Evolutionary conservation across 2,113 vertebrate species (phyloP).

Genomic region (Scatophagus argus): DNA sequence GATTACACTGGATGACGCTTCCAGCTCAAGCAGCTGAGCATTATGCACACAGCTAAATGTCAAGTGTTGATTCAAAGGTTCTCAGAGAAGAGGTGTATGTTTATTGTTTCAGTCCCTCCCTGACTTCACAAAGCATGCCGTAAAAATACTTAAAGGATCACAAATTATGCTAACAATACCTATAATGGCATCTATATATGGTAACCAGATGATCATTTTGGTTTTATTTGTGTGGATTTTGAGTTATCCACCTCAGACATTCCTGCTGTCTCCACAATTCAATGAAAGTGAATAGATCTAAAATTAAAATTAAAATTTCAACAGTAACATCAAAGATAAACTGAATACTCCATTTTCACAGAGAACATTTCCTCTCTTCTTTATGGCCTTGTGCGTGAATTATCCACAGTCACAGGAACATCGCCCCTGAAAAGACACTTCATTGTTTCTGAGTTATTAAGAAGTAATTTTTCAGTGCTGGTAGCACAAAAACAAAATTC

Average conservation of each 20-base stretch:
- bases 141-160: background rate
- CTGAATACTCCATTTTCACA: background rate
- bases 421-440: background rate
- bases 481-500: background rate
- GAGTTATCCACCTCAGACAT: background rate
- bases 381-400: background rate
- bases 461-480: background rate
- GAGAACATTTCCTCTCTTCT: background rate
- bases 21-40: background rate
- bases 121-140: background rate
- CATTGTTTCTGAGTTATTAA: background rate
- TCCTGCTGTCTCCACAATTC: background rate
- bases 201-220: background rate
- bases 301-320: background rate
- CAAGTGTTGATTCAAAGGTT: slow-evolving; percentile 17
- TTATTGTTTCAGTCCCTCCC: slow-evolving; percentile 4
- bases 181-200: background rate
- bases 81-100: background rate
- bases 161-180: background rate
- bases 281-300: background rate
- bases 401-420: background rate
- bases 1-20: slow-evolving; percentile 6
- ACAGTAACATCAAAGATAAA: too few relatives aligned
- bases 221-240: background rate
- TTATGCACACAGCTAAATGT: background rate